Evolutionary conservation across 2,888 invertebrate genomes (phyloP).

Genomic region (Actias luna): DNA sequence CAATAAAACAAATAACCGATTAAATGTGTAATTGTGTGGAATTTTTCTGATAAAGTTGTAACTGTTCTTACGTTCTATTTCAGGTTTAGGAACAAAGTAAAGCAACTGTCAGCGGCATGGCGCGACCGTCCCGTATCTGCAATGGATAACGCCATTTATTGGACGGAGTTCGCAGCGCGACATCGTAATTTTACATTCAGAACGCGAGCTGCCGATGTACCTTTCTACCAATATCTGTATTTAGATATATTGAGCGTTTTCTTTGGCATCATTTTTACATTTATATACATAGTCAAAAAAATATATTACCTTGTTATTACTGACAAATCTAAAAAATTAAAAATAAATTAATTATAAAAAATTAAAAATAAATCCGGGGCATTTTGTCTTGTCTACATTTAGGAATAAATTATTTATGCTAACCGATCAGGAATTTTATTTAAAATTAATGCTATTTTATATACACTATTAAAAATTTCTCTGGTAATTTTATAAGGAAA

Average conservation of each 20-base stretch:
- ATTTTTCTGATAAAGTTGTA: background rate
- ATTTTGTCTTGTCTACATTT: too few relatives aligned
- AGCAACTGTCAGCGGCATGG: slow-evolving; percentile 72
- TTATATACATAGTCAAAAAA: background rate
- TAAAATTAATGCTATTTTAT: too few relatives aligned
- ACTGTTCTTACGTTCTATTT: slow-evolving; percentile 26
- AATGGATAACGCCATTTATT: slow-evolving; percentile 79
- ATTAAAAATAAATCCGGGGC: background rate
- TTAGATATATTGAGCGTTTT: slow-evolving; percentile 58
- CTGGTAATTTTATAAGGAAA: too few relatives aligned
- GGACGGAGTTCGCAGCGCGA: slow-evolving; percentile 81
- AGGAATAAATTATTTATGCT: too few relatives aligned
- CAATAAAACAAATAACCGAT: background rate
- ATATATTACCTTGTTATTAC: background rate
- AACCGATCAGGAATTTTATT: too few relatives aligned
- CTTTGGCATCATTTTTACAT: slow-evolving; percentile 8
- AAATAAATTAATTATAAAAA: background rate
- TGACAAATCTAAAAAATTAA: background rate
- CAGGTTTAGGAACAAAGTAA: slow-evolving; percentile 66
- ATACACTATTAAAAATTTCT: too few relatives aligned
- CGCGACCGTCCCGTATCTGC: slow-evolving; percentile 77
- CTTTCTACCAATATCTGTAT: slow-evolving; percentile 67
- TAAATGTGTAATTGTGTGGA: background rate
- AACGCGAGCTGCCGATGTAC: slow-evolving; percentile 47
- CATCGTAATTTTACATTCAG: slow-evolving; percentile 62